Percentiles rank a stretch among this genome's conserved stretches.
phyloP scores from a whole-genome alignment of 2,888 invertebrate species.

The Trimorus sp. region DNA sequence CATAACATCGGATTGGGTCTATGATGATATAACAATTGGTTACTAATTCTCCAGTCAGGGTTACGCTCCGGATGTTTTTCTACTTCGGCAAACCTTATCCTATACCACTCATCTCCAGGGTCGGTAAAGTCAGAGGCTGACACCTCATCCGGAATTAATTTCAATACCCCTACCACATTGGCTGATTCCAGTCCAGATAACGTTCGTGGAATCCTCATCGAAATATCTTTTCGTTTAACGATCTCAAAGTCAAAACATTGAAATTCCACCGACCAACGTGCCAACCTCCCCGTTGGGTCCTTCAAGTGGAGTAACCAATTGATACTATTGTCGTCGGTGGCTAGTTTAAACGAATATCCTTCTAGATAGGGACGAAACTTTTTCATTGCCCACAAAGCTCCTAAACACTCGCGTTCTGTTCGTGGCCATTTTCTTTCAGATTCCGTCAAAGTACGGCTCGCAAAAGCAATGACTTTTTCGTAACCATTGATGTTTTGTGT shows the following conservation, averaged over 20 bases:
- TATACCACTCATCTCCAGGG: background rate
- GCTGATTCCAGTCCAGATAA: background rate
- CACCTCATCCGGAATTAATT: background rate
- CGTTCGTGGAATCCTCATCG: background rate
- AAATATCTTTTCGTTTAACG: background rate
- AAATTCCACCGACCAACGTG: background rate
- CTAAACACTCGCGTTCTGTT: slow-evolving; percentile 35
- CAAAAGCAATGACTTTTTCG: slow-evolving; percentile 59
- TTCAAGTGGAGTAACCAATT: no score
- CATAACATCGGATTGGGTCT: no score
- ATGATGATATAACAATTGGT: no score
- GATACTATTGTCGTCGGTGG: no score
- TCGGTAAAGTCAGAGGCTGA: background rate
- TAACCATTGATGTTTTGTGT: background rate
- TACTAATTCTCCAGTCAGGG: no score
- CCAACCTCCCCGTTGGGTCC: no score
- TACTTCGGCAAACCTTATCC: background rate
- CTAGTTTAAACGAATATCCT: slow-evolving; percentile 18
- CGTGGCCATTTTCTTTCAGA: background rate
- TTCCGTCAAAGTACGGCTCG: slow-evolving; percentile 50
- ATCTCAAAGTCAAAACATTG: background rate
- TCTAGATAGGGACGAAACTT: slow-evolving; percentile 22
- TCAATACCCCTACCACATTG: no score
- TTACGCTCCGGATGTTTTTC: no score
- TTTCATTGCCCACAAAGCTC: background rate